Evolutionary conservation across 2,797 vertebrate genomes (phyloP), one percentile per base, ranked within the genome.

Genomic region (Melanotaenia pygmaea): DNA sequence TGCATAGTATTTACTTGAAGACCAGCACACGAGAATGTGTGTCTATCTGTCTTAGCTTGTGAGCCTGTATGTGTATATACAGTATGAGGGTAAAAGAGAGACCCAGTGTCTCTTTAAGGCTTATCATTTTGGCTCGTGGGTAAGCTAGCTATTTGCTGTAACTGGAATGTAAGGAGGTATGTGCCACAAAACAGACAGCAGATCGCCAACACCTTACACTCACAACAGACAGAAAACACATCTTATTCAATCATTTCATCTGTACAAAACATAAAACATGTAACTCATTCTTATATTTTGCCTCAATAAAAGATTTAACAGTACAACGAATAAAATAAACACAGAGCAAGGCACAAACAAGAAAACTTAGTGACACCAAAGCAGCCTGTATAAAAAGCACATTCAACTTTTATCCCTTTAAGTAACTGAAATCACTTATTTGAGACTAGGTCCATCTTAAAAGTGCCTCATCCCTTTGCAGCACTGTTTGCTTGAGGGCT

Each of bases 71-170:
- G 65, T 66, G 47, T 26, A 45, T 60, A 67, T 64, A 35, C 28
- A 28, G 28, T 66, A 32, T 53, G 74, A 28, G 37, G 43, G 61
- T 43, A 61, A 18, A 32, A 74, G 75, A 81, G 71, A 81, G 75
- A 77, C 72, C 73, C 65, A n/a, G 83, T 88, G 79, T 90, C 84
- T 92, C 86, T 91, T 87, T 88, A 90, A 91, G 87, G 77, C 87
- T 91, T 91, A 92, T 91, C 89, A 88, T 91, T 88, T 91, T 76
- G 82, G 86, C 88, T 89, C 76, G 28, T 74, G 79, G 81, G 84
- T 90, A 90, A 91, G 88, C 83, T 86, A 83, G 86, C 86, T 89
- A 89, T 92, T 91, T 90, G 88, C 89, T 92, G 86, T 83, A 88
- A 83, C 79, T 84, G 89, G 91, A 91, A 92, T 91, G 88, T 86